Conservation (phyloP, 2,113 vertebrate species). For the Hemiscyllium ocellatum region DNA sequence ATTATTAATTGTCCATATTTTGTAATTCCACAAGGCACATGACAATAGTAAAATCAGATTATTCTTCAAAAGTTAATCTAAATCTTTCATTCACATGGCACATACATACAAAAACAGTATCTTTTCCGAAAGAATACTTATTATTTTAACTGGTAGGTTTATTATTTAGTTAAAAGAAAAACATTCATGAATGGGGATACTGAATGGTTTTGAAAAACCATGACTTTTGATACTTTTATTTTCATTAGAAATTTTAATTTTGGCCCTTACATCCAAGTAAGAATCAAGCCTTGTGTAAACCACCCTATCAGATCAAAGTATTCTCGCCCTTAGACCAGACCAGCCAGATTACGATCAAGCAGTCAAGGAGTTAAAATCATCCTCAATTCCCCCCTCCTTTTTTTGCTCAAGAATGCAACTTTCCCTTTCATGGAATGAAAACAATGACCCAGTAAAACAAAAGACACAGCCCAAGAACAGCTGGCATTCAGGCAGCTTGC, state of each 20-base stretch:
- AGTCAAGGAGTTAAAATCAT: background rate
- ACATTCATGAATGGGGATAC: background rate
- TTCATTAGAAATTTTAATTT: background rate
- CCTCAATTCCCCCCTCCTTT: background rate
- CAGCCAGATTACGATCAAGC: background rate
- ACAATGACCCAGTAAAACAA: slow-evolving; percentile 28
- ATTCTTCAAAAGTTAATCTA: background rate
- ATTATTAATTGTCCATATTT: background rate
- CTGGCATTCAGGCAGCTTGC: slow-evolving; percentile 21
- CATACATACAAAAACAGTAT: background rate
- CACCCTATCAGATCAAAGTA: background rate
- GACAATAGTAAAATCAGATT: background rate
- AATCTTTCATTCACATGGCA: background rate
- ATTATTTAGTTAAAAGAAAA: background rate
- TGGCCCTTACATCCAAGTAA: background rate
- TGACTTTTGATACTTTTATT: background rate
- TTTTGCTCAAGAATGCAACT: background rate
- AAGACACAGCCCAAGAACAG: slow-evolving; percentile 15
- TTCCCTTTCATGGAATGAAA: slow-evolving; percentile 28
- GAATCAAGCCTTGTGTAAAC: background rate
- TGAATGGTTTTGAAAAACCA: background rate
- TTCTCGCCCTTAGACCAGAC: background rate
- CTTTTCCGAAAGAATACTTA: background rate
- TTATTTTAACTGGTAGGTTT: background rate
- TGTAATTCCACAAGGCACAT: background rate